phyloP scores from a whole-genome alignment of 2,888 invertebrate genomes.

The Miltochrista miniata region DNA sequence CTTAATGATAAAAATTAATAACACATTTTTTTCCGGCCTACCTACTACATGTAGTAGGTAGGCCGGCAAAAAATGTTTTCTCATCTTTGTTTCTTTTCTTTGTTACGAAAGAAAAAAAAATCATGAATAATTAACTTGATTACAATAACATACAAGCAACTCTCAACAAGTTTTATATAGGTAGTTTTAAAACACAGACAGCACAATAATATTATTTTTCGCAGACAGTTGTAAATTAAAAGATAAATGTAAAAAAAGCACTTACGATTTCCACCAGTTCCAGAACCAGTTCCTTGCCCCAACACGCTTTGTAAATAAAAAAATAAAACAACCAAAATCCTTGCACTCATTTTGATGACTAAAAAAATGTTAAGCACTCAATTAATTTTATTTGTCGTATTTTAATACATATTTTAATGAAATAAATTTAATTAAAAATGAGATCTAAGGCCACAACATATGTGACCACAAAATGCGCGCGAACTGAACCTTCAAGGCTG shows the following conservation, averaged over 20 bases:
- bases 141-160: too few relatives aligned
- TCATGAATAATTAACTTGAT: too few relatives aligned
- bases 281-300: slow-evolving; percentile 65
- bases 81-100: too few relatives aligned
- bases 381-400: slow-evolving; percentile 21
- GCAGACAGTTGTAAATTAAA: not conserved
- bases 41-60: too few relatives aligned
- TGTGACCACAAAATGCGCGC: slow-evolving; percentile 17
- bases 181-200: too few relatives aligned
- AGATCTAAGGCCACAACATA: slow-evolving; percentile 9
- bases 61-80: too few relatives aligned
- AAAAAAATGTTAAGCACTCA: slow-evolving; percentile 3
- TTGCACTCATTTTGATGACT: slow-evolving; percentile 45
- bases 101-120: too few relatives aligned
- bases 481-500: slow-evolving; percentile 42
- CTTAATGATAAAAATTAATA: too few relatives aligned
- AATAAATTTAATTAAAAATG: not conserved
- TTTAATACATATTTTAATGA: not conserved
- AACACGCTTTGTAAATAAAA: slow-evolving; percentile 49
- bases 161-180: too few relatives aligned
- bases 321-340: slow-evolving; percentile 50
- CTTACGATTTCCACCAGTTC: slow-evolving; percentile 68
- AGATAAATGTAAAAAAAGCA: slow-evolving; percentile 16
- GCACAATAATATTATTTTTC: too few relatives aligned
- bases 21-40: too few relatives aligned